A percentile compares a stretch with the other conserved stretches of the same genome.
phyloP scores from a whole-genome alignment of 2,113 vertebrate genomes.

The Anser brachyrhynchus region DNA sequence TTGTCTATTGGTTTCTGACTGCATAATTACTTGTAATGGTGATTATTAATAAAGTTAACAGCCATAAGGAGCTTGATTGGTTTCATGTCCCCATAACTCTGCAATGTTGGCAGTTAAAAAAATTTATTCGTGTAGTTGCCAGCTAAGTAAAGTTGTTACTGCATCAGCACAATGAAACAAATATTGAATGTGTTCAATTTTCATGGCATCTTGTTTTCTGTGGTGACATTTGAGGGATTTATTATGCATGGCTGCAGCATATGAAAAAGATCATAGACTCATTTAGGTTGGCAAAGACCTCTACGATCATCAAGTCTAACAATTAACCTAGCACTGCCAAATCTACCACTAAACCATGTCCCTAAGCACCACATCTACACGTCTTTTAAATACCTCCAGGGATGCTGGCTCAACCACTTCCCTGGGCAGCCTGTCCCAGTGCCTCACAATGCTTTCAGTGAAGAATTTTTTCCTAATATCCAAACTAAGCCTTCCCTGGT shows the following conservation, averaged over 20 bases:
- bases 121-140: background rate
- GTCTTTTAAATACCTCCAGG: too few species aligned
- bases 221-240: background rate
- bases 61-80: background rate
- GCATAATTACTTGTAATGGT: background rate
- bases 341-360: too few species aligned
- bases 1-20: background rate
- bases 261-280: background rate
- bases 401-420: too few species aligned
- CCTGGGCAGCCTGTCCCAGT: too few species aligned
- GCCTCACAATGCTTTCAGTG: too few species aligned
- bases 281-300: too few species aligned
- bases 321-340: too few species aligned
- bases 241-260: accelerated
- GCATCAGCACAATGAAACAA: background rate
- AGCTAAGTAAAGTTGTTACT: background rate
- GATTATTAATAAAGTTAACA: background rate
- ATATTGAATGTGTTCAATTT: background rate
- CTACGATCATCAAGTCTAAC: too few species aligned
- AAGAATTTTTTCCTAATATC: too few species aligned
- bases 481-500: too few species aligned
- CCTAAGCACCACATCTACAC: too few species aligned
- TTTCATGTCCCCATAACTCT: background rate
- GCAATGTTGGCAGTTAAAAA: background rate
- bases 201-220: background rate